Base-by-base conservation (phyloP, 2,797 vertebrate species). In the Gephyroberyx darwinii region DNA sequence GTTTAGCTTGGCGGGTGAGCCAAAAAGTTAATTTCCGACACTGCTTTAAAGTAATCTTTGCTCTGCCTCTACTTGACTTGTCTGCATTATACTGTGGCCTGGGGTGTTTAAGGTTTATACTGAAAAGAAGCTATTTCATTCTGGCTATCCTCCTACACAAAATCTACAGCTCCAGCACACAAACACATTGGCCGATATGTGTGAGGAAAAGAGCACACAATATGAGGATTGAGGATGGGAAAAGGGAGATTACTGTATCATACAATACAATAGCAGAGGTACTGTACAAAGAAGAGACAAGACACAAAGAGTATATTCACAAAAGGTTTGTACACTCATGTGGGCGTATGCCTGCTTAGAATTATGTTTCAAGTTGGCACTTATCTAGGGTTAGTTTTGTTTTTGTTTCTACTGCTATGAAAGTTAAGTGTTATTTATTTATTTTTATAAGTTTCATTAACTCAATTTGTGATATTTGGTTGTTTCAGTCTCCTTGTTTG, bases 341-440 rank as follows among this genome's bases (percentile, higher is more conserved):
- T 74, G 62, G 75, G 72, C 64, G 64, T 65, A 31, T 63, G 45
- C 31, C 61, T 17, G n/a, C 51, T 69, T 67, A 37, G 43, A 66
- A 47, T 71, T 74, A 47, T 47, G 69, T 74, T 82, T 79, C 57
- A 77, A 69, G 77, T 74, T 30, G 30, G 35, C 61, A 39, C 73
- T 70, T 68, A 69, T 79, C 66, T 31, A 43, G n/a, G 35, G 33
- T 65, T 63, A 53, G 69, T 71, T 84, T 80, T 75, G 71, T 76
- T 84, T 77, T 69, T 84, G 70, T 81, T 80, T 80, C 58, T 69
- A 52, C 8, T 8, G 58, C 55, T 71, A 74, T 82, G 69, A 75
- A 57, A 86, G 51, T 70, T 54, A 70, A 56, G 35, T 70, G 35
- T 74, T 81, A 59, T 45, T 71, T 53, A 10, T n/a, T n/a, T 86